These are phyloP conservation scores for Asobara japonica DNA, from an alignment of 1,140 invertebrate genomes.

Conservation along the genomic window DNA sequence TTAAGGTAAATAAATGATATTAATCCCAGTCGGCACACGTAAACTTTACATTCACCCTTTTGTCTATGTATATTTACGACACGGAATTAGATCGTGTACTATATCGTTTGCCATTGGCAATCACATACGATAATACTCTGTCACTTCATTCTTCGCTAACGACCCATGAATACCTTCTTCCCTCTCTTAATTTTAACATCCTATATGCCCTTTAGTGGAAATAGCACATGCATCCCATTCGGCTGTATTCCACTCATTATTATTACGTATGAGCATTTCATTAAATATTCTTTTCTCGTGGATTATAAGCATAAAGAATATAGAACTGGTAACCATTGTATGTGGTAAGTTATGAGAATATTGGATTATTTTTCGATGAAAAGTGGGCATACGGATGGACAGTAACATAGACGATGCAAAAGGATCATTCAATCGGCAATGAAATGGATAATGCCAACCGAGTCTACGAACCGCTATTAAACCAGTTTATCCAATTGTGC, in stretches of 20 bases:
- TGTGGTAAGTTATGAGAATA: not conserved
- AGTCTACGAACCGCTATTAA: constrained; percentile 3
- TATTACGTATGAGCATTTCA: too few relatives aligned
- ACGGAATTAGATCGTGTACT: too few relatives aligned
- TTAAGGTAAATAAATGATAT: too few relatives aligned
- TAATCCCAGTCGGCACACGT: too few relatives aligned
- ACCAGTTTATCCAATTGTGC: not conserved
- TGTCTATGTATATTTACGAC: too few relatives aligned
- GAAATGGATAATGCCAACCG: not conserved
- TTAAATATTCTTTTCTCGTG: too few relatives aligned
- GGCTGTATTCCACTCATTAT: too few relatives aligned
- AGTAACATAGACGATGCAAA: not conserved
- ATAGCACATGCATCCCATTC: too few relatives aligned
- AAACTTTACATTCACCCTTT: too few relatives aligned
- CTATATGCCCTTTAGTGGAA: too few relatives aligned
- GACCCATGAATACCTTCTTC: constrained; percentile 22
- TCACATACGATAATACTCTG: constrained; percentile 11
- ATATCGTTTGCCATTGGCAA: constrained; percentile 13
- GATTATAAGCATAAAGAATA: too few relatives aligned
- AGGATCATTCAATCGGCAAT: constrained; percentile 11
- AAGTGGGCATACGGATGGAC: not conserved
- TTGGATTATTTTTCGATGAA: not conserved
- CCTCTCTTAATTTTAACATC: not conserved
- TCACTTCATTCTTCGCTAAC: constrained; percentile 14
- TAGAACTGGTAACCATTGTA: too few relatives aligned